phyloP scores from a whole-genome alignment of 2,113 vertebrate species.

The Anthoscopus minutus region DNA sequence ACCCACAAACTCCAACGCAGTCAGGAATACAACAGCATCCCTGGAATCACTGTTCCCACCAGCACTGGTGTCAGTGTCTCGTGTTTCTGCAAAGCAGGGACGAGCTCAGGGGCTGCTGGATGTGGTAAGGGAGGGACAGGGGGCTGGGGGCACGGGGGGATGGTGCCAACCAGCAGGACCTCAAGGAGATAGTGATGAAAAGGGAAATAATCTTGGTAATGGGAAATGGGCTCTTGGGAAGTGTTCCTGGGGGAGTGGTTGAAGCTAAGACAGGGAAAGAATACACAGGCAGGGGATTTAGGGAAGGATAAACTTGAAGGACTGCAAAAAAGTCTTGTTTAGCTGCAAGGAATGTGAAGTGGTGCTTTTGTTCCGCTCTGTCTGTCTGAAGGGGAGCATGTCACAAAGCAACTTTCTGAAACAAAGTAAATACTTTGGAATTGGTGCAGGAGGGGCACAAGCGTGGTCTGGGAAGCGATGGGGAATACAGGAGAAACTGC shows the following conservation, averaged over 20 bases:
- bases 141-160: background rate
- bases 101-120: background rate
- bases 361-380: background rate
- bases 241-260: background rate
- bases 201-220: background rate
- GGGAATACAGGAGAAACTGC: background rate
- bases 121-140: background rate
- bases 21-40: background rate
- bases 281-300: background rate
- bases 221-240: background rate
- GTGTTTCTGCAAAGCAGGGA: background rate
- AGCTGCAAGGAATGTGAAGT: background rate
- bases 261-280: background rate
- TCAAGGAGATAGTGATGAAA: background rate
- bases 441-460: background rate
- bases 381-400: background rate
- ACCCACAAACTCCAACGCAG: background rate
- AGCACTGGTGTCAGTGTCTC: background rate
- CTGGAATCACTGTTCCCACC: background rate
- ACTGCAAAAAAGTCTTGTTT: background rate
- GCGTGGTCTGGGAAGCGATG: background rate
- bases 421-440: background rate
- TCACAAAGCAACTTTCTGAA: background rate
- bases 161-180: background rate
- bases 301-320: background rate